A percentile compares a stretch with the other conserved stretches of the same genome.
Evolutionary conservation across 35 echinoderm and acorn worm species (phyloP).

Genomic region (Eucidaris tribuloides): DNA sequence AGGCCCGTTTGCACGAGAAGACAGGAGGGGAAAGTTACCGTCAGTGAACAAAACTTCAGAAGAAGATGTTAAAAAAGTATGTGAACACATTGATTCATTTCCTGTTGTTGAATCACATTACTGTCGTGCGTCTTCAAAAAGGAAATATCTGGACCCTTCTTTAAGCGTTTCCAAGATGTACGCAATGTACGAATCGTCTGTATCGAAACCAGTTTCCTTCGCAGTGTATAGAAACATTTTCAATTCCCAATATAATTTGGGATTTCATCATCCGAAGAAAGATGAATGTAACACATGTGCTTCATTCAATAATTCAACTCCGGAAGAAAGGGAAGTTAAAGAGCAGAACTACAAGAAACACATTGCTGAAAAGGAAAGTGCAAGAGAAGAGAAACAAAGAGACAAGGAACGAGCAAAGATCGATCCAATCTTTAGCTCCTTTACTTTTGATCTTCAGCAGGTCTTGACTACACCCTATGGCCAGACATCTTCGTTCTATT

Average conservation of each 20-base stretch:
- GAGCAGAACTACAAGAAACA: neutral
- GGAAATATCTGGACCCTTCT: neutral
- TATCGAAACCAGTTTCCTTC: neutral
- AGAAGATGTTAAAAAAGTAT: neutral
- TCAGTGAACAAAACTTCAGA: neutral
- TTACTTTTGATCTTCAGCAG: conserved; percentile 43
- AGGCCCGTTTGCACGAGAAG: neutral
- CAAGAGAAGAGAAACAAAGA: conserved; percentile 18
- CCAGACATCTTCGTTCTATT: conserved; percentile 15
- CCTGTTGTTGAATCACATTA: neutral
- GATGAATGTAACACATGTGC: neutral
- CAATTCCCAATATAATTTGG: neutral
- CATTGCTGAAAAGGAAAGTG: conserved; percentile 7
- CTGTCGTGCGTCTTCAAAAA: neutral
- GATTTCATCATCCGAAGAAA: neutral
- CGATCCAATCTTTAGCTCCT: neutral
- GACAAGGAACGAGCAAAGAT: conserved; percentile 6
- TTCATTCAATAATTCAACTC: neutral
- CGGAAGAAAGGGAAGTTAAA: neutral
- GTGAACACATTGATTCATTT: neutral
- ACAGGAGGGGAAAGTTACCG: neutral
- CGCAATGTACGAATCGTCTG: neutral
- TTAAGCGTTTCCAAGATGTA: neutral
- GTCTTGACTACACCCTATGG: conserved; percentile 29
- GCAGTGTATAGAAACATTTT: neutral